Evolutionary conservation across 2,113 vertebrate species (phyloP).

Genomic region (Jaculus jaculus): DNA sequence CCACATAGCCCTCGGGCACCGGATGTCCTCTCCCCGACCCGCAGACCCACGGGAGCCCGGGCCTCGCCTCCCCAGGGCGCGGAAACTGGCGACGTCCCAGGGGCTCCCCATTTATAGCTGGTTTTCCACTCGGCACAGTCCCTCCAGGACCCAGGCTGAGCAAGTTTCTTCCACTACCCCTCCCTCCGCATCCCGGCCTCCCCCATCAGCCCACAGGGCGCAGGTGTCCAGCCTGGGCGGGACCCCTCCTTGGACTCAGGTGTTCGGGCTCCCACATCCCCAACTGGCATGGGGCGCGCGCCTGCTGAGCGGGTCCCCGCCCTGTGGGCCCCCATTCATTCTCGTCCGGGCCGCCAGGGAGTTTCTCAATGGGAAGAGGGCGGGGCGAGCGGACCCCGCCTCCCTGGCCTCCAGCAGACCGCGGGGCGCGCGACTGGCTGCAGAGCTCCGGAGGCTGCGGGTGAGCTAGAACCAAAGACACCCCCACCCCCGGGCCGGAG

Average conservation of each 20-base stretch:
- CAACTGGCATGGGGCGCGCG: not conserved
- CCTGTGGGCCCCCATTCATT: not conserved
- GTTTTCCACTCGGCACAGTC: constrained; percentile 71
- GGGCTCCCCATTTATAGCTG: constrained; percentile 70
- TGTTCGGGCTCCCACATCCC: not conserved
- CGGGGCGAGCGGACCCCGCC: not conserved
- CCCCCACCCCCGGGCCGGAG: not conserved
- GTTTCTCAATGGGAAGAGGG: constrained; percentile 68
- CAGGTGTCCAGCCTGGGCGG: constrained; percentile 38
- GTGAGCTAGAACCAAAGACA: not conserved
- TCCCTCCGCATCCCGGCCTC: not conserved
- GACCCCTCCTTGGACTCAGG: constrained; percentile 29
- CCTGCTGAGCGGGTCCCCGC: not conserved
- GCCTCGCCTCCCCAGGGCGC: constrained; percentile 57
- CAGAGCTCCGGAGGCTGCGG: not conserved
- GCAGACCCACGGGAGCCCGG: not conserved
- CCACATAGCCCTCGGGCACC: not conserved
- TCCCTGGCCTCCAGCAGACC: not conserved
- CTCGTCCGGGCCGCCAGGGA: rapidly evolving
- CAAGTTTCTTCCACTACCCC: constrained; percentile 76
- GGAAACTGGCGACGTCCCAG: constrained; percentile 59
- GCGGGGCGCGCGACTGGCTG: not conserved
- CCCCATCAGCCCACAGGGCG: not conserved
- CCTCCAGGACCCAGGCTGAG: constrained; percentile 67
- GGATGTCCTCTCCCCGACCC: constrained; percentile 60